A percentile compares a stretch with the other conserved stretches of the same genome.
Conservation (phyloP, 2,797 vertebrate genomes). For the Cossypha dichroa region DNA sequence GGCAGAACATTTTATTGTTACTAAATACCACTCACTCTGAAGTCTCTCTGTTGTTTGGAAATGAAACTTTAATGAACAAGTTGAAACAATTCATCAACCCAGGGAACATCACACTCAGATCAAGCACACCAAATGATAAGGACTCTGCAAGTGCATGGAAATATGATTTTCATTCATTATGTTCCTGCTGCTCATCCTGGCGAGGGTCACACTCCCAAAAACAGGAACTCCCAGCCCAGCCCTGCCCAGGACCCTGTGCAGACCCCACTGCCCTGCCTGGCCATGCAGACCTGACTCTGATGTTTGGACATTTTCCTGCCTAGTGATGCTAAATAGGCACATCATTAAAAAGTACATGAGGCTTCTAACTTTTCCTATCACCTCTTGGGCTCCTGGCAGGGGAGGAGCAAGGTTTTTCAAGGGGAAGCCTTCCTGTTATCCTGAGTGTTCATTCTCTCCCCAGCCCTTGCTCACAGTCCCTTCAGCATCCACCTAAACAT, state of each 20-base stretch:
- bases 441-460: not conserved
- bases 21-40: conserved; percentile 26
- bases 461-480: not conserved
- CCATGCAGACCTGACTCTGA: not conserved
- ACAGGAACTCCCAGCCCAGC: not conserved
- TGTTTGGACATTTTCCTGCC: not conserved
- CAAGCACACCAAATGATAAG: not conserved
- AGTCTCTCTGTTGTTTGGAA: not conserved
- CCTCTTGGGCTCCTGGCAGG: conserved; percentile 1
- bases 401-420: not conserved
- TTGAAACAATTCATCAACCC: not conserved
- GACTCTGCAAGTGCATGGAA: not conserved
- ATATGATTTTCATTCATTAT: not conserved
- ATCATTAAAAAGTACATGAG: conserved; percentile 2
- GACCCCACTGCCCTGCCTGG: not conserved
- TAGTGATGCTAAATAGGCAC: not conserved
- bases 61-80: conserved; percentile 40
- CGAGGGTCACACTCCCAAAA: conserved; percentile 13
- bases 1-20: conserved; percentile 34
- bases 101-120: not conserved
- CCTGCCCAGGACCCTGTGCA: not conserved
- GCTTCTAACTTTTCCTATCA: conserved; percentile 32
- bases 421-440: not conserved
- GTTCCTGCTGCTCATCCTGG: not conserved
- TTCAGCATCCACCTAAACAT: not conserved